A percentile compares a stretch with the other conserved stretches of the same genome.
Conservation (phyloP, 1,140 invertebrate species). For the Eupeodes corollae region DNA sequence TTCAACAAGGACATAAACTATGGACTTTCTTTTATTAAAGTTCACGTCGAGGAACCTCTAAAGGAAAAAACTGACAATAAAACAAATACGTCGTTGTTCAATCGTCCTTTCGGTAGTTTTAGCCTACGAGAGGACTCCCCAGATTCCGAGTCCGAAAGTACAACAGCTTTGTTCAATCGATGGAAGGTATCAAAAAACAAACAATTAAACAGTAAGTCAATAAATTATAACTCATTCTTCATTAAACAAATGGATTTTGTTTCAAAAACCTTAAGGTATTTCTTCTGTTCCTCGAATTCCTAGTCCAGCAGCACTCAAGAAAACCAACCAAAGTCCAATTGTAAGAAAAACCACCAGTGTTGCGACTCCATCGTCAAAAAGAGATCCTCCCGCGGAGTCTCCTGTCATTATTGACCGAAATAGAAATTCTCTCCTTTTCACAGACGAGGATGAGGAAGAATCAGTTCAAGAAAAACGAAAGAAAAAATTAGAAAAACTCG, state of each 20-base stretch:
- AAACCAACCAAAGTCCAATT: not conserved
- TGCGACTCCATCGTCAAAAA: not conserved
- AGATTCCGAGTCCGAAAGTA: constrained; percentile 29
- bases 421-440: constrained; percentile 41
- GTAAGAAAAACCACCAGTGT: not conserved
- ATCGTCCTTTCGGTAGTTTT: constrained; percentile 42
- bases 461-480: not conserved
- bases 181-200: constrained; percentile 20
- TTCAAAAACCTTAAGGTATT: not conserved
- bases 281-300: not conserved
- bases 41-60: constrained; percentile 42
- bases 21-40: constrained; percentile 68
- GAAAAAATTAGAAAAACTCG: constrained; percentile 40
- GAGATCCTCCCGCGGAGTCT: too few species aligned
- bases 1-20: constrained; percentile 71
- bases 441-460: constrained; percentile 39
- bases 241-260: not conserved
- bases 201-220: not conserved
- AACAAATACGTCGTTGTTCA: constrained; percentile 10
- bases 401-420: constrained; percentile 21
- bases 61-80: constrained; percentile 11
- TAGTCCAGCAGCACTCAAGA: too few species aligned
- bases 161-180: constrained; percentile 17
- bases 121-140: constrained; percentile 47
- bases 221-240: constrained; percentile 10